Evolutionary conservation across 2,888 invertebrate genomes (phyloP).

Genomic region (Plemyria rubiginata): DNA sequence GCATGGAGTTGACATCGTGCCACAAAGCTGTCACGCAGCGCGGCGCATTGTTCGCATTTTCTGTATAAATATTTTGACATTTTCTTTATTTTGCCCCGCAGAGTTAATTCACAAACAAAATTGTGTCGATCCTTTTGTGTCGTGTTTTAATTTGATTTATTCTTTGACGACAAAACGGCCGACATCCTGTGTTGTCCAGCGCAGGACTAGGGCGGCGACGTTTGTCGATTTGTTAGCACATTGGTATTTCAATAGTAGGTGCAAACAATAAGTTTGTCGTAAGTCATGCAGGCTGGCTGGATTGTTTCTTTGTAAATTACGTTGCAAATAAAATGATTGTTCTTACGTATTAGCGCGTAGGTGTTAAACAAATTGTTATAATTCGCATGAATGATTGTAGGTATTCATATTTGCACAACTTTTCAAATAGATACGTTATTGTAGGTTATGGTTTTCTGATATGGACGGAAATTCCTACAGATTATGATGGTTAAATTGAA

Average conservation of each 20-base stretch:
- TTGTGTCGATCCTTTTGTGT: constrained; percentile 79
- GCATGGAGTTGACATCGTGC: constrained; percentile 71
- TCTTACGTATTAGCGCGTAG: constrained; percentile 30
- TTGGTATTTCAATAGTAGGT: constrained; percentile 72
- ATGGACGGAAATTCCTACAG: neutral
- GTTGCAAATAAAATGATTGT: constrained; percentile 54
- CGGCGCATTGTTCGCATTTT: constrained; percentile 74
- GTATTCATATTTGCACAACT: constrained; percentile 11
- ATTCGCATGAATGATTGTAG: constrained; percentile 21
- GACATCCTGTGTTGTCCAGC: constrained; percentile 70
- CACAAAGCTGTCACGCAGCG: constrained; percentile 75
- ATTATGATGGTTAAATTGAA: too few species aligned
- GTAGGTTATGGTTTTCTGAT: constrained; percentile 7
- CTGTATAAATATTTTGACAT: constrained; percentile 85
- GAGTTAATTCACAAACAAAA: constrained; percentile 77
- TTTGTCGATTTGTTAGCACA: constrained; percentile 80
- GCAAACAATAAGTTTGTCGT: constrained; percentile 70
- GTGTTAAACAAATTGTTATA: constrained; percentile 32
- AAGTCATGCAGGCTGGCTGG: constrained; percentile 44
- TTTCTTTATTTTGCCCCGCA: constrained; percentile 75
- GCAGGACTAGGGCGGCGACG: constrained; percentile 59
- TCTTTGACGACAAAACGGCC: constrained; percentile 75
- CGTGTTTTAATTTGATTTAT: constrained; percentile 83
- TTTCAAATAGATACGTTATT: constrained; percentile 13
- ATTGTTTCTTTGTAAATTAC: constrained; percentile 62